Evolutionary conservation across 2,888 invertebrate genomes (phyloP), one percentile per base, ranked within the genome.

Genomic region (Coecobrya sp.): DNA sequence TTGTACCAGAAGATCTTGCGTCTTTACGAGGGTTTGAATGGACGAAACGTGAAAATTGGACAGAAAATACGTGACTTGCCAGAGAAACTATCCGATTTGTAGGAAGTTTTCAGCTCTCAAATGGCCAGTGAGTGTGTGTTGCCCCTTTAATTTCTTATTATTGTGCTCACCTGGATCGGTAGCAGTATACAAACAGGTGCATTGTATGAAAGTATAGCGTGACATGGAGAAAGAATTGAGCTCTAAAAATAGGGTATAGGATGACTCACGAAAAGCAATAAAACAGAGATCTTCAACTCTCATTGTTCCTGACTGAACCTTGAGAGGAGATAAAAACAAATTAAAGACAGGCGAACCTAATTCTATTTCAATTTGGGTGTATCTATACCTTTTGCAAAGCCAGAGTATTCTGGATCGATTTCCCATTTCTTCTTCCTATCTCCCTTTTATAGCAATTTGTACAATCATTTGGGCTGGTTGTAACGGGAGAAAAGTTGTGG

Each of bases 31-130:
- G n/a, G 13, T 27, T 65, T 65, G 25, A 65, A 65, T 65, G 65
- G 25, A 7, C 11, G 27, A 10, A 27, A 11, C 8, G 65, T 65
- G 65, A 27, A 13, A 65, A 27, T 22, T 25, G 65, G 65, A 27
- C 7, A 65, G 25, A 65, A 27, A 65, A 27, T 65, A 65, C 65
- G 65, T 65, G 65, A 65, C 65, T 65, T 8, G 65, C 25, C 65
- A 65, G 19, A 65, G 25, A 25, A 65, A 65, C 25, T 25, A 27
- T 65, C 11, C 25, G 27, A 65, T 25, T 65, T 65, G 65, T 65
- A 55, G 13, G 19, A 55, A 16, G 7, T 55, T 55, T 55, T 7
- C 19, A 5, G 19, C 19, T 55, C n/a, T 19, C 7, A 55, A n/a
- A 4, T 16, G 19, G 55, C 13, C 1, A 55, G 5, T 19, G 19